Evolutionary conservation across 2,113 vertebrate genomes (phyloP), one percentile per base, ranked within the genome.

Genomic region (Promerops cafer): DNA sequence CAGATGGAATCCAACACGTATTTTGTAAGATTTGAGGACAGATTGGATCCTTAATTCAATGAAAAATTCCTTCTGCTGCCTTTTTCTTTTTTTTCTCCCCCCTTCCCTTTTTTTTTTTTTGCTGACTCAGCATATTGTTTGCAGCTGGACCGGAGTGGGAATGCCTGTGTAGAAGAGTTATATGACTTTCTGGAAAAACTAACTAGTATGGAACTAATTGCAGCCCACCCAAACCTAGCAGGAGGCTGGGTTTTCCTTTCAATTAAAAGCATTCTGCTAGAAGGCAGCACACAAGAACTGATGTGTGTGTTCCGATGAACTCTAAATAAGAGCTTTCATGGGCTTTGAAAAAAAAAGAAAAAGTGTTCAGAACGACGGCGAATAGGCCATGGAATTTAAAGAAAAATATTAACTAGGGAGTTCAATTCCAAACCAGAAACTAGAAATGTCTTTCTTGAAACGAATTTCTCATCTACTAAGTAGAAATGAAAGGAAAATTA

Each of bases 191-290:
- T 97, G 96, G 92, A 78, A 91, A 94, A 94, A 94, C 76, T 81
- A 95, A 94, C 68, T 85, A 81, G 83, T 90, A 94, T 93, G 94
- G 94, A 96, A 97, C 64, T 96, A 93, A 95, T 96, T 95, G 96
- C 92, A 96, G 92, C 90, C 96, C 95, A 93, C 96, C 90, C 96
- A 96, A 97, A 96, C 94, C 90, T 96, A 97, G 94, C 88, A 93
- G 87, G 90, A 96, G 92, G 92, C 75, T 19, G 79, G 64, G 79
- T 88, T 96, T 96, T 88, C 83, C 88, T 86, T 92, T 81, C 96
- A 96, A 93, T 96, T 95, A 96, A 90, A 96, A 93, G 71, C 72
- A 85, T 96, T 97, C 68, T 95, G 83, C 83, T 94, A 90, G 87
- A 89, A 97, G 93, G 89, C 93, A 92, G 77, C 60, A 19, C 30